Evolutionary conservation across 2,797 vertebrate genomes (phyloP), one percentile per base, ranked within the genome.

Genomic region (Somateria mollissima): DNA sequence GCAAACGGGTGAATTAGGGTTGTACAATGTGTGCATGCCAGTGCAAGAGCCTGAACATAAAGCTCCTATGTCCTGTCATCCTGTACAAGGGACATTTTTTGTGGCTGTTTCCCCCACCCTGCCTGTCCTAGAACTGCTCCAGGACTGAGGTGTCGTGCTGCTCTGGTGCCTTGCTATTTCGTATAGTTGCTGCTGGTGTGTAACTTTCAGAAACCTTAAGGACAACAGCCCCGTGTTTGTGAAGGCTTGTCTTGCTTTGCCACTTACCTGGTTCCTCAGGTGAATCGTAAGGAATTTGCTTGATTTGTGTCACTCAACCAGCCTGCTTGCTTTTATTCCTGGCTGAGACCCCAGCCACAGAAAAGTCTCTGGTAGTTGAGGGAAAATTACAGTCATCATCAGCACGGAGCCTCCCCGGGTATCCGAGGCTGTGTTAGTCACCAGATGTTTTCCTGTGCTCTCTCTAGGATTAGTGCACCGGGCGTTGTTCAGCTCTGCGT

Each of bases 11-110:
- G 24, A 41, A 11, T 21, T 10, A 12, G 56, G 16, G 5, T 28
- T 21, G n/a, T 1, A 1, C 0, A 1, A 19, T 4, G 24, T 1
- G 5, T 22, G 28, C 8, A 2, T 0, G 4, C 7, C 3, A 0
- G 1, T 11, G 28, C 1, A 9, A 34, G 41, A 22, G 27, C 28
- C 75, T 12, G 28, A 39, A 11, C 8, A 6, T 9, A 15, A 47
- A 20, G 39, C 32, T 60, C 72, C 61, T 25, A 0, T 4, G 8
- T 30, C 34, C 81, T 15, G 8, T 56, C 71, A 16, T 21, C 81
- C 69, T 77, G 39, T 39, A 39, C 67, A 53, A 58, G 76, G 7
- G 39, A 32, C 60, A 1, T 47, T 75, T 84, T 79, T 58, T 47
- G 65, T 39, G 19, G 53, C 28, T 58, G 20, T 41, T 43, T 4